Evolutionary conservation across 35 echinoderm and acorn worm genomes (phyloP).

Genomic region (Anneissia japonica): DNA sequence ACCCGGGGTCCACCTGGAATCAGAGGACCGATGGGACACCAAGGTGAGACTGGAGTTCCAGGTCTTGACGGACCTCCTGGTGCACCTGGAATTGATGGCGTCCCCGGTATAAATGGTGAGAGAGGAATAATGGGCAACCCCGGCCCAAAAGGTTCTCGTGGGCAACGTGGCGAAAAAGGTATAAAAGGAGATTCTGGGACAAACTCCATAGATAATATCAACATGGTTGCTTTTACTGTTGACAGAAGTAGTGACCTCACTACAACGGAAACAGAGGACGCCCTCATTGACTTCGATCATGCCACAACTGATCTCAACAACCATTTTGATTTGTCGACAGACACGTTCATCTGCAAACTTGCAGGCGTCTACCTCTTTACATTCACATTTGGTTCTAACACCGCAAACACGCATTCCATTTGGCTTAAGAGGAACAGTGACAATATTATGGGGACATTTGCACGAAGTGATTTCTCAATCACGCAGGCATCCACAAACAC

Average conservation of each 20-base stretch:
- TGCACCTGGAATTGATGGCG: not conserved
- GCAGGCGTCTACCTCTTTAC: not conserved
- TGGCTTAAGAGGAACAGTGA: not conserved
- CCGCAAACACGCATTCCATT: not conserved
- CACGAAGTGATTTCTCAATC: not conserved
- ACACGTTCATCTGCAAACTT: not conserved
- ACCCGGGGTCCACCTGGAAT: not conserved
- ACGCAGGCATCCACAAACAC: not conserved
- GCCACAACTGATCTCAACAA: not conserved
- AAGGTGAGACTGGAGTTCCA: not conserved
- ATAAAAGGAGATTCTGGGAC: not conserved
- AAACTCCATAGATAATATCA: not conserved
- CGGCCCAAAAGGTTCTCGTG: not conserved
- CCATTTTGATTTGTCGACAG: not conserved
- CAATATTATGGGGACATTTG: not conserved
- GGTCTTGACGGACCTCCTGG: not conserved
- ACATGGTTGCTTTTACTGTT: not conserved
- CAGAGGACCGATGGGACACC: not conserved
- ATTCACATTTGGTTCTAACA: not conserved
- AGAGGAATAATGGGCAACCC: not conserved
- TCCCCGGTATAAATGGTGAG: not conserved
- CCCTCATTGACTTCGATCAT: not conserved
- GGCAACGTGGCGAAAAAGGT: not conserved
- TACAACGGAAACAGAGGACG: not conserved
- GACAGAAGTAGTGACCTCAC: not conserved